These are phyloP conservation scores for Molanna angustata DNA, from an alignment of 2,888 invertebrate genomes.

Conservation along the genomic window DNA sequence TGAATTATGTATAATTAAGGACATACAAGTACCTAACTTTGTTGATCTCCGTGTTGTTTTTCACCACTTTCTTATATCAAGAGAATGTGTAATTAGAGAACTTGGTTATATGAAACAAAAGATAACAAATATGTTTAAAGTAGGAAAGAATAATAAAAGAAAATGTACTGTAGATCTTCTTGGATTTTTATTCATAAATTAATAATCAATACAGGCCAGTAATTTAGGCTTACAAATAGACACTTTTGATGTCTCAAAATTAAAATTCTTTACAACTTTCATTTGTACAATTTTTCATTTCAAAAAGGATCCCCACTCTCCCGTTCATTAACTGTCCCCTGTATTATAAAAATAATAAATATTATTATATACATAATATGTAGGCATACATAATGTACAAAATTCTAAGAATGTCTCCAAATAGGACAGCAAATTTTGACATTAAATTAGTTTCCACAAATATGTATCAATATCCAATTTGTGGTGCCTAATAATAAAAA, in stretches of 20 bases:
- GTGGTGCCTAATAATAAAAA: too few species aligned
- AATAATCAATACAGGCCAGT: conserved; percentile 21
- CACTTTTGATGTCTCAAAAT: conserved; percentile 15
- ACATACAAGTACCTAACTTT: too few species aligned
- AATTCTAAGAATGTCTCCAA: too few species aligned
- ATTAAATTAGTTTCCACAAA: too few species aligned
- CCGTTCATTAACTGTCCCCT: background rate
- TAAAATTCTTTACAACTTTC: conserved; percentile 3
- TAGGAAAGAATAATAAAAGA: background rate
- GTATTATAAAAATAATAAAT: conserved; percentile 4
- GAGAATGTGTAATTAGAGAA: too few species aligned
- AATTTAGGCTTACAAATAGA: conserved; percentile 18
- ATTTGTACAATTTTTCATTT: conserved; percentile 12
- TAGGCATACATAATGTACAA: too few species aligned
- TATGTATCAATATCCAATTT: too few species aligned
- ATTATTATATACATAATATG: too few species aligned
- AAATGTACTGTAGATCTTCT: conserved; percentile 12
- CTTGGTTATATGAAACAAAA: background rate
- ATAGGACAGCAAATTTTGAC: too few species aligned
- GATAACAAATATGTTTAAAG: background rate
- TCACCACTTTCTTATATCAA: too few species aligned
- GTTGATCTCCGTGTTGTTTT: too few species aligned
- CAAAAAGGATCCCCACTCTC: background rate
- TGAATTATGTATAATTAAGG: too few species aligned
- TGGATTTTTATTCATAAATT: conserved; percentile 17